Base-by-base conservation (phyloP, 2,113 vertebrate genomes). In the Labeo rohita region DNA sequence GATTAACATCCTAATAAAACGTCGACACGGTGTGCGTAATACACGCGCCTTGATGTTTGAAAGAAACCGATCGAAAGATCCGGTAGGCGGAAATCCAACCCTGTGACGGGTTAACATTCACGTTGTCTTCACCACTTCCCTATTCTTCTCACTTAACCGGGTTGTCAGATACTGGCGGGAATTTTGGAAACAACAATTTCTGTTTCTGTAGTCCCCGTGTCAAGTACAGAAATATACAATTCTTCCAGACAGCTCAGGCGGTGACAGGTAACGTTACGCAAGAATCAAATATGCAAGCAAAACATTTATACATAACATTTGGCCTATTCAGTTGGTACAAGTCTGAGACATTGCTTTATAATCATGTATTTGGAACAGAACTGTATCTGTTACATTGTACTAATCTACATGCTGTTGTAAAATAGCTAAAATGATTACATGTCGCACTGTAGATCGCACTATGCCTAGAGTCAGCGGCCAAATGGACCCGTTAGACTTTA, bases 401-500 rank as follows among this genome's bases (percentile, higher is more conserved):
- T n/a, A 61, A 61, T 21, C 56, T 61, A 21, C 21, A n/a, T 61
- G 54, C 54, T 59, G 54, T 21, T 59, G 16, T 59, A 59, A 8
- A 59, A 7, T 61, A 8, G 21, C 56, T 61, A n/a, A 59, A 61
- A 61, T 61, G 0, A 21, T 61, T 61, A 9, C 0, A 21, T 68
- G 61, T 49, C 59, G 8, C 63, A 49, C 6, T 54, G 7, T 52
- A 77, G 50, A 34, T 34, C 7, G 66, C 7, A 18, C 6, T 6
- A 16, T 56, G 28, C 28, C 28, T 28, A 56, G 87, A 87, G 12
- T 9, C 72, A 12, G 16, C 39, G 8, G 3, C 34, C 0, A 52
- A 68, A 92, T 93, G 92, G 90, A 95, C 3, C 89, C 77, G 5
- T 15, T 94, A 85, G 85, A 93, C 0, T 92, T 90, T 73, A n/a